Percentiles rank a stretch among this genome's conserved stretches.
Conservation (phyloP, 2,113 vertebrate species). For the Actenoides hombroni region DNA sequence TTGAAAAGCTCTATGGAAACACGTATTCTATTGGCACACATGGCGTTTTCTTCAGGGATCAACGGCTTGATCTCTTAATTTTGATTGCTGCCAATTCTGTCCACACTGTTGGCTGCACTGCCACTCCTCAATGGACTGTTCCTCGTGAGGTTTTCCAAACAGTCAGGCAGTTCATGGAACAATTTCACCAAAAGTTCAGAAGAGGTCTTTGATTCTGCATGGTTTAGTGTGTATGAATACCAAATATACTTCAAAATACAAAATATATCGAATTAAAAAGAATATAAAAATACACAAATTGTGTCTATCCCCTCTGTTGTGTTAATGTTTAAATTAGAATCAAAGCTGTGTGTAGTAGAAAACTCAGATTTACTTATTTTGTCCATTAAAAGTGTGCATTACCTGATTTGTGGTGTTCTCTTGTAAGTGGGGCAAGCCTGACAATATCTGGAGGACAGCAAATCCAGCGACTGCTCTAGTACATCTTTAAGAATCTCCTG, state of each 20-base stretch:
- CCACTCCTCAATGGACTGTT: neutral
- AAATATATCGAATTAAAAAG: neutral
- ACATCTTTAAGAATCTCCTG: slow-evolving; percentile 86
- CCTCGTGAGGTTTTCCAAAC: neutral
- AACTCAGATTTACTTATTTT: neutral
- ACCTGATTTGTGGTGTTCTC: slow-evolving; percentile 93
- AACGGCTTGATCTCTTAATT: neutral
- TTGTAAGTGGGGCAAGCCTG: slow-evolving; percentile 84
- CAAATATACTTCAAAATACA: neutral
- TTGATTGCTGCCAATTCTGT: neutral
- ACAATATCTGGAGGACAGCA: slow-evolving; percentile 87
- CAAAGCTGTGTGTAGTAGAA: neutral
- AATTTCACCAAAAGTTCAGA: neutral
- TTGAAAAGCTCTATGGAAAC: neutral
- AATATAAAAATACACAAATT: neutral
- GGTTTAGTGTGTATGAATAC: neutral
- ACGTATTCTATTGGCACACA: neutral
- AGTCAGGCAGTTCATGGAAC: neutral
- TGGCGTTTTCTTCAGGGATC: neutral
- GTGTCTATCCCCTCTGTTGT: neutral
- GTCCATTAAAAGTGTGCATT: slow-evolving; percentile 16
- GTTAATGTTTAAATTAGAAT: neutral
- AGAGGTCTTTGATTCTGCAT: neutral
- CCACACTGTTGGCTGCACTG: neutral
- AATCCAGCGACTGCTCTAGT: slow-evolving; percentile 82